Conservation (phyloP, 1,140 invertebrate genomes). For the Pemphigus obesinymphae region DNA sequence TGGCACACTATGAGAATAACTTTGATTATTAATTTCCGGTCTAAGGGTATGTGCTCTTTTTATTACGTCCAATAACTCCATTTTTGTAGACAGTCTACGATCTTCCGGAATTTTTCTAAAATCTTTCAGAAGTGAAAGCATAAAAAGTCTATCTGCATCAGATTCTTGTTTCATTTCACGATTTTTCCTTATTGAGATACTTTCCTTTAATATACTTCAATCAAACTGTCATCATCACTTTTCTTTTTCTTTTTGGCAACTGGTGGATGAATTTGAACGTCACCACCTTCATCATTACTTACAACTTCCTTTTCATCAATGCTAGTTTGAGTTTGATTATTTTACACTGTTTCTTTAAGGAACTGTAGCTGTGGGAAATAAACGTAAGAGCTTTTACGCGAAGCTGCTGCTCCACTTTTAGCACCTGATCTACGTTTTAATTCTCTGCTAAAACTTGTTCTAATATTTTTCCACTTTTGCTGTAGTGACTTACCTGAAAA, state of each 20-base stretch:
- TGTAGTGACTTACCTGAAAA: conserved; percentile 7
- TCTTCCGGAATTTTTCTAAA: not conserved
- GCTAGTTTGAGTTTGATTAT: not conserved
- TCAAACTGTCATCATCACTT: not conserved
- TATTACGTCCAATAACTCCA: not conserved
- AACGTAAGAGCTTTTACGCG: not conserved
- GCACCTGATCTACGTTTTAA: not conserved
- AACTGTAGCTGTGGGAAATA: not conserved
- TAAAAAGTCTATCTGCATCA: conserved; percentile 1
- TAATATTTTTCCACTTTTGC: not conserved
- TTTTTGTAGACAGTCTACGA: not conserved
- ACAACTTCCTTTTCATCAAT: not conserved
- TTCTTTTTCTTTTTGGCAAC: not conserved
- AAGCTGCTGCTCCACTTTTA: conserved; percentile 12
- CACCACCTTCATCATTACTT: not conserved
- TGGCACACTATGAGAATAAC: not conserved
- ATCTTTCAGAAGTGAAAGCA: not conserved
- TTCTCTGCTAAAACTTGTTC: conserved; percentile 11
- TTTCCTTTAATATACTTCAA: no score
- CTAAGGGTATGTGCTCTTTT: not conserved
- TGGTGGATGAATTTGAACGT: not conserved
- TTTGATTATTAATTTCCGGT: not conserved
- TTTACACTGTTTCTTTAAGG: not conserved
- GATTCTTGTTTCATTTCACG: not conserved
- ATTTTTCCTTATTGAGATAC: not conserved